Conservation (phyloP, 1,140 invertebrate species). For the Bicyclus anynana region DNA sequence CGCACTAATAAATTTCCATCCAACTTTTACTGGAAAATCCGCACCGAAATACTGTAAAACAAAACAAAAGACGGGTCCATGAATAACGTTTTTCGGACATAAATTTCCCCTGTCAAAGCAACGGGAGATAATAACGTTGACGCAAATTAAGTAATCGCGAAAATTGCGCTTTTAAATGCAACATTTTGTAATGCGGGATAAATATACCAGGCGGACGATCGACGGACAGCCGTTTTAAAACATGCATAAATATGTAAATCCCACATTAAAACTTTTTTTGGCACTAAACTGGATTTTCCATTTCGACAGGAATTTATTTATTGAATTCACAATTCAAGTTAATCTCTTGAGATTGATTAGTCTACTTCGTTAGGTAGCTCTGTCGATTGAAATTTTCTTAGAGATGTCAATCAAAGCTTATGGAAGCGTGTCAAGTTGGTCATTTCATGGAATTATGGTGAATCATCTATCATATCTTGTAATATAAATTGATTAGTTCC, state of each 20-base stretch:
- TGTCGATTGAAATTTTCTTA: too few species aligned
- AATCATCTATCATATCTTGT: too few species aligned
- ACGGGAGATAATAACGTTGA: slow-evolving; percentile 20
- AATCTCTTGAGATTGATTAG: too few species aligned
- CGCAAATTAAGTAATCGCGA: slow-evolving; percentile 25
- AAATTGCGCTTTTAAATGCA: slow-evolving; percentile 20
- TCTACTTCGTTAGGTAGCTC: too few species aligned
- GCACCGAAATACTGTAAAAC: slow-evolving; percentile 2
- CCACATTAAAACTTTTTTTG: slow-evolving; percentile 7
- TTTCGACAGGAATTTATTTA: too few species aligned
- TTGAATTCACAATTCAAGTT: too few species aligned
- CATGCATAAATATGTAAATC: slow-evolving; percentile 30
- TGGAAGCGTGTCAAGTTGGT: too few species aligned
- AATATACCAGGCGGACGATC: slow-evolving; percentile 25
- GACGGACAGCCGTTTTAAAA: slow-evolving; percentile 23
- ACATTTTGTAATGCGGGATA: slow-evolving; percentile 13
- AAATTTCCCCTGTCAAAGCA: slow-evolving; percentile 19
- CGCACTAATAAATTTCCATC: background rate
- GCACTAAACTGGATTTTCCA: background rate
- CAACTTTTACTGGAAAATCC: background rate
- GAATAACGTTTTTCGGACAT: slow-evolving; percentile 17
- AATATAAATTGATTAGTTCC: too few species aligned
- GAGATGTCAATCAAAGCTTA: too few species aligned
- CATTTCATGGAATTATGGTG: too few species aligned
- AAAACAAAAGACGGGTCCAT: slow-evolving; percentile 1